A percentile compares a stretch with the other conserved stretches of the same genome.
Conservation (phyloP, 2,888 invertebrate genomes). For the Gerris lacustris region DNA sequence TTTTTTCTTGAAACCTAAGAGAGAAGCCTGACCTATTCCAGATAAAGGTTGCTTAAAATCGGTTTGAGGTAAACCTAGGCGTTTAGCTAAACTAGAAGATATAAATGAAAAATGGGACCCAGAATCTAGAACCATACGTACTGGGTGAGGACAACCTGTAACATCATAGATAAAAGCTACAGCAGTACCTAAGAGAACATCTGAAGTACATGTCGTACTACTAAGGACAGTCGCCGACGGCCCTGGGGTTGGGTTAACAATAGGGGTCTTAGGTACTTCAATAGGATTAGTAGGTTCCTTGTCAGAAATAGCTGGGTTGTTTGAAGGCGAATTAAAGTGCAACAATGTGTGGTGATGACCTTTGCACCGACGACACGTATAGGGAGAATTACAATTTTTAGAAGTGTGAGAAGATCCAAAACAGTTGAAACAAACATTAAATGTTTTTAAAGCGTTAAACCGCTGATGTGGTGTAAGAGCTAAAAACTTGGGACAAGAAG, state of each 20-base stretch:
- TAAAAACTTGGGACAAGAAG: constrained; percentile 9
- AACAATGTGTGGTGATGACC: constrained; percentile 8
- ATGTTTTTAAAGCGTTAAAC: background rate
- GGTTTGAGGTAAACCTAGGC: constrained; percentile 11
- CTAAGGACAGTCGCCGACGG: background rate
- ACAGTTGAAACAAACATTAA: constrained; percentile 10
- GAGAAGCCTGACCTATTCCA: constrained; percentile 17
- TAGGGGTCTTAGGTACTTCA: background rate
- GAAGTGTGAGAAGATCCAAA: constrained; percentile 4
- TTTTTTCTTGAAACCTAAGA: constrained; percentile 10
- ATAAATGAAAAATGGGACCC: constrained; percentile 18
- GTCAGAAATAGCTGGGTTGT: background rate
- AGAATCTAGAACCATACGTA: constrained; percentile 17
- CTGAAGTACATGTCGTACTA: background rate
- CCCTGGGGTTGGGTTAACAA: background rate
- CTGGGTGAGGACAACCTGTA: constrained; percentile 10
- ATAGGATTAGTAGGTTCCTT: background rate
- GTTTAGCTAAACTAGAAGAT: constrained; percentile 10
- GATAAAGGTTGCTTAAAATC: constrained; percentile 8
- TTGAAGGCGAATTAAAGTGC: background rate
- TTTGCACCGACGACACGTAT: constrained; percentile 7
- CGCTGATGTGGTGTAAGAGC: constrained; percentile 4
- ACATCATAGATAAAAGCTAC: constrained; percentile 14
- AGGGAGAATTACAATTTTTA: constrained; percentile 6
- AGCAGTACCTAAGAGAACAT: constrained; percentile 19